Conservation (phyloP, 2,797 vertebrate genomes). For the Acrossocheilus wenchowensis region DNA sequence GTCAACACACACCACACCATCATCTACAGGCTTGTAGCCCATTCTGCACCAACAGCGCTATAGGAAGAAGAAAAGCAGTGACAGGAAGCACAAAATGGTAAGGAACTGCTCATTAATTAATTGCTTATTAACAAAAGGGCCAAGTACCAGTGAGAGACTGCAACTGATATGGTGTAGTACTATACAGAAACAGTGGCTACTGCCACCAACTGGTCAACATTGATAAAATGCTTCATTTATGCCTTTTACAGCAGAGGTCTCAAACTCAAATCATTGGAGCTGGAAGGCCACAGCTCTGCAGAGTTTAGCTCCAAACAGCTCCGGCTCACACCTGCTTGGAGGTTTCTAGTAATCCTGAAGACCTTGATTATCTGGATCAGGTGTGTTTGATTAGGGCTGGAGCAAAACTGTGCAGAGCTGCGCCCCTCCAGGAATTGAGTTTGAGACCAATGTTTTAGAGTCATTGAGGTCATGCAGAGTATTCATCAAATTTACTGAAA, state of each 20-base stretch:
- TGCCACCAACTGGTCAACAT: background rate
- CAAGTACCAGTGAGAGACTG: too few relatives aligned
- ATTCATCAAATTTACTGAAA: background rate
- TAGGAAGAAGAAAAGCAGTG: background rate
- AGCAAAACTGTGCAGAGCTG: too few relatives aligned
- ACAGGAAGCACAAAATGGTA: background rate
- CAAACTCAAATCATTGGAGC: too few relatives aligned
- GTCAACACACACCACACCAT: conserved; percentile 71
- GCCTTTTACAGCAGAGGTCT: background rate
- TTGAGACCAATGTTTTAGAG: background rate
- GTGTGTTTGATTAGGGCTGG: too few relatives aligned
- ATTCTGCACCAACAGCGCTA: conserved; percentile 80
- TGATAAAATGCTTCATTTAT: background rate
- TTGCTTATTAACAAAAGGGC: background rate
- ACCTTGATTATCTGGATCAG: too few relatives aligned
- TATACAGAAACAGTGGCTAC: background rate
- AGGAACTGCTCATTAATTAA: background rate
- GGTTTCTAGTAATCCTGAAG: too few relatives aligned
- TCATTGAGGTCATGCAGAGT: background rate
- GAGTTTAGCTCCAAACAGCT: too few relatives aligned
- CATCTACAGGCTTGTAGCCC: conserved; percentile 75
- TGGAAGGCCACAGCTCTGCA: too few relatives aligned
- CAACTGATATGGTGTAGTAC: background rate
- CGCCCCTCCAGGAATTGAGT: too few relatives aligned
- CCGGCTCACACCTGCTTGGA: too few relatives aligned